Conservation (phyloP, 1,140 invertebrate species). For the Drosophila carrolli region DNA sequence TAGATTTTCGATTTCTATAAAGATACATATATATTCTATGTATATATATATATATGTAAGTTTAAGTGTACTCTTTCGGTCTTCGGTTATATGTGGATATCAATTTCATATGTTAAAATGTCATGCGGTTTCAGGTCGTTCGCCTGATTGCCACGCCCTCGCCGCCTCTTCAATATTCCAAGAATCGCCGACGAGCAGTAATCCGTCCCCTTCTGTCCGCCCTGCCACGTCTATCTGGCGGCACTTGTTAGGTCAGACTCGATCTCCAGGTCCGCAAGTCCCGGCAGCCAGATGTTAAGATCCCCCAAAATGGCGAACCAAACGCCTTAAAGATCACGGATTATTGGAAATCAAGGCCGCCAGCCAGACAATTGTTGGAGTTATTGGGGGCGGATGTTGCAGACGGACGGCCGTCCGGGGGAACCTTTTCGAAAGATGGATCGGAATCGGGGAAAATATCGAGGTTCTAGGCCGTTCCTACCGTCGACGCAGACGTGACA, state of each 20-base stretch:
- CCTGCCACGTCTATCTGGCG: too few relatives aligned
- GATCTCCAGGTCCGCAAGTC: background rate
- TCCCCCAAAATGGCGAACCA: conserved; percentile 3
- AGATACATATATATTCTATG: conserved; percentile 26
- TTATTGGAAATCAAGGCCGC: background rate
- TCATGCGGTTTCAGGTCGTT: too few relatives aligned
- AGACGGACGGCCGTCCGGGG: conserved; percentile 19
- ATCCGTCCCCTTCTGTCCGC: conserved; percentile 1
- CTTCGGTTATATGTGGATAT: conserved; percentile 50
- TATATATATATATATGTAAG: conserved; percentile 33
- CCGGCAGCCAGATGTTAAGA: conserved; percentile 26
- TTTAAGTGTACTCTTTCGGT: conserved; percentile 67
- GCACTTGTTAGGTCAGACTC: conserved; percentile 3
- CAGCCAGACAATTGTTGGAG: conserved; percentile 32
- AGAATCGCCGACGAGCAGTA: too few relatives aligned
- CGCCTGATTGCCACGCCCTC: too few relatives aligned
- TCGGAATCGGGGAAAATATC: background rate
- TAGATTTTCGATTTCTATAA: background rate
- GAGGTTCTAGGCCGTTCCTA: conserved; percentile 64
- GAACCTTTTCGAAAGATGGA: background rate
- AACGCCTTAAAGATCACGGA: conserved; percentile 16
- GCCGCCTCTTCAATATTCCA: too few relatives aligned
- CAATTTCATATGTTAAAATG: conserved; percentile 7
- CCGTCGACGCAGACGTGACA: conserved; percentile 84
- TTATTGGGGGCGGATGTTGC: conserved; percentile 32